Percentiles rank a stretch among this genome's conserved stretches.
Evolutionary conservation across 2,113 vertebrate species (phyloP).

Genomic region (Marcusenius ussheri): DNA sequence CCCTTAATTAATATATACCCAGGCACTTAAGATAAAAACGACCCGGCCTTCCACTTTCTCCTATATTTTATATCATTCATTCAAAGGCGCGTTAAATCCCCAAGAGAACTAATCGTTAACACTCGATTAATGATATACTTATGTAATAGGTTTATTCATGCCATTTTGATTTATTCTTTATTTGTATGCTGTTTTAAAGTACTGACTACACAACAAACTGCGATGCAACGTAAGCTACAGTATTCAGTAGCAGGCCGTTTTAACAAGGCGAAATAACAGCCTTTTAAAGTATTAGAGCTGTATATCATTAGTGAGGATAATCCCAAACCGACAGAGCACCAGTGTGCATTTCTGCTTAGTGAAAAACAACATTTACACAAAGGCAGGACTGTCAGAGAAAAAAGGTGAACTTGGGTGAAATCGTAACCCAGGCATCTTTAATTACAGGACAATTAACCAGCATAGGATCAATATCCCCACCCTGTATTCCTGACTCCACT

Average conservation of each 20-base stretch:
- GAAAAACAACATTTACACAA: background rate
- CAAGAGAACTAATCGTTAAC: background rate
- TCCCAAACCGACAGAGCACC: background rate
- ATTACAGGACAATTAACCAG: background rate
- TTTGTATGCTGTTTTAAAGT: background rate
- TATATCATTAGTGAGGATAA: background rate
- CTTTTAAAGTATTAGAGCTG: background rate
- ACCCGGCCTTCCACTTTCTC: background rate
- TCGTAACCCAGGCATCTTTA: background rate
- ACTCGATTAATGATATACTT: background rate
- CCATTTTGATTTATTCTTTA: background rate
- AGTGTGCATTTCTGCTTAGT: background rate
- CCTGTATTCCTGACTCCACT: background rate
- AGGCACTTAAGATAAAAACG: background rate
- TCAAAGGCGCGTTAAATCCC: background rate
- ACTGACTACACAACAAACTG: background rate
- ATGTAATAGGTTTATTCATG: background rate
- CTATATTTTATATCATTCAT: background rate
- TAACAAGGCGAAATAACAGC: background rate
- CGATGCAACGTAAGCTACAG: background rate
- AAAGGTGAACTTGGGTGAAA: background rate
- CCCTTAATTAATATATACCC: background rate
- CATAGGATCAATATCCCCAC: background rate
- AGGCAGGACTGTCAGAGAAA: background rate
- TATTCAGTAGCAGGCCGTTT: background rate